Evolutionary conservation across 1,140 invertebrate genomes (phyloP).

Genomic region (Drosophila asahinai): DNA sequence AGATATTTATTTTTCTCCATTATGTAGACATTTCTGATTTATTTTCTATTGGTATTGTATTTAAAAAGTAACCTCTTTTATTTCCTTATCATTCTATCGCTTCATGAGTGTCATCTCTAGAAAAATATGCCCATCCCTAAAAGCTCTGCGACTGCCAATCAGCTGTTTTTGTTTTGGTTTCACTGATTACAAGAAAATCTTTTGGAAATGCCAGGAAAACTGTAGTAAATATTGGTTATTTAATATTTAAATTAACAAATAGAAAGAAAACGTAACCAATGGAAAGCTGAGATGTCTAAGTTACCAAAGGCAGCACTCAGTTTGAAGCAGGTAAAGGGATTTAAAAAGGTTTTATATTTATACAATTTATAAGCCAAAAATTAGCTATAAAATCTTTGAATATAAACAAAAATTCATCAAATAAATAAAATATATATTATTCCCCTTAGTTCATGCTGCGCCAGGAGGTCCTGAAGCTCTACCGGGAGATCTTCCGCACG

Average conservation of each 20-base stretch:
- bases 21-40: too few relatives aligned
- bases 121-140: neutral
- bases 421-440: neutral
- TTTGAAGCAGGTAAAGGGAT: constrained; percentile 86
- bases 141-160: neutral
- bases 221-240: neutral
- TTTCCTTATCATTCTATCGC: neutral
- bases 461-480: constrained; percentile 91
- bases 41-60: too few relatives aligned
- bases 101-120: neutral
- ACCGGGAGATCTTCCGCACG: constrained; percentile 89
- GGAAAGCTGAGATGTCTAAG: constrained; percentile 81
- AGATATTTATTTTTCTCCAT: too few relatives aligned
- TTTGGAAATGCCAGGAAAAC: constrained; percentile 10
- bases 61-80: neutral
- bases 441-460: constrained; percentile 89
- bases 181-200: neutral
- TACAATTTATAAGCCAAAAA: neutral
- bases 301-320: constrained; percentile 86
- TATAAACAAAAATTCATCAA: constrained; percentile 5
- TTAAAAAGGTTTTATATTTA: neutral
- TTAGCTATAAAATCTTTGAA: too few relatives aligned
- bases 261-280: neutral
- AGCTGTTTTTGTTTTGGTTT: constrained; percentile 53
- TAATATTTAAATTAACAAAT: neutral